phyloP scores from a whole-genome alignment of 2,113 vertebrate genomes.

The Apus apus region DNA sequence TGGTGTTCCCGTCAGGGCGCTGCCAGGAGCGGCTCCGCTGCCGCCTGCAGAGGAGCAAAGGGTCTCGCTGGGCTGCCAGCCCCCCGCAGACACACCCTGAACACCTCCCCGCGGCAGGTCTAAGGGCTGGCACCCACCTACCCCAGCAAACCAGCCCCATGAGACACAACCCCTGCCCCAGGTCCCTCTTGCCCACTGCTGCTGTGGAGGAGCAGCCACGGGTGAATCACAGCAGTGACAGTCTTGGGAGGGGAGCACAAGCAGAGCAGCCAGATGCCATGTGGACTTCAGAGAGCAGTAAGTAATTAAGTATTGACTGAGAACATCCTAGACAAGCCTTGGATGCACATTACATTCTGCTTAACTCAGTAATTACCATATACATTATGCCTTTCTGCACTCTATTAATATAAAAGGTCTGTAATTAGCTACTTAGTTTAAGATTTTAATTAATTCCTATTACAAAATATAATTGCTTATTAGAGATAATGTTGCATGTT shows the following conservation, averaged over 20 bases:
- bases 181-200: not conserved
- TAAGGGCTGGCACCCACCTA: too few species aligned
- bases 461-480: conserved; percentile 25
- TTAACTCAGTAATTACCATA: conserved; percentile 58
- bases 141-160: fast-evolving
- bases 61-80: not conserved
- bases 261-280: not conserved
- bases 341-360: conserved; percentile 23
- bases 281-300: not conserved
- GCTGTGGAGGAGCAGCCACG: not conserved
- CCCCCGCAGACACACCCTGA: fast-evolving
- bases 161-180: fast-evolving
- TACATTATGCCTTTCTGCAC: conserved; percentile 20
- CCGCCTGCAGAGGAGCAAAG: not conserved
- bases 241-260: not conserved
- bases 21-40: not conserved
- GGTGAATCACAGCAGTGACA: not conserved
- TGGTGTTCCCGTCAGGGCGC: conserved; percentile 6
- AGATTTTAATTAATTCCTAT: conserved; percentile 46
- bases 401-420: conserved; percentile 49
- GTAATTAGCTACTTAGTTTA: conserved; percentile 65
- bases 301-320: conserved; percentile 66
- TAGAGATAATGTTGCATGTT: not conserved
- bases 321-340: conserved; percentile 20
- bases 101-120: fast-evolving